Base-by-base conservation (phyloP, 2,888 invertebrate genomes). In the Homarus gammarus region DNA sequence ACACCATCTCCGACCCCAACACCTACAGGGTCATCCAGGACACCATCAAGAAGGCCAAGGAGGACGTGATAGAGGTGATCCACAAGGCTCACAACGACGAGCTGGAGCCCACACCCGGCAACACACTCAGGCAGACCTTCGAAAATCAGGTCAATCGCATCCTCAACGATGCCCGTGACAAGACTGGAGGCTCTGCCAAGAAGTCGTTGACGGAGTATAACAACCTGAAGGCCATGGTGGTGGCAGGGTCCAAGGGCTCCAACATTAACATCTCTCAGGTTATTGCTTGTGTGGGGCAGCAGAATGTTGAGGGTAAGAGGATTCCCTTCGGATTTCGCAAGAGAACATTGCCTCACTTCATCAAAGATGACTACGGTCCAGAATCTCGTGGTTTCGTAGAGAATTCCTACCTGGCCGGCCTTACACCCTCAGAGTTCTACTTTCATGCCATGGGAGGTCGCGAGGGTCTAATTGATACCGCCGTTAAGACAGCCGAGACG, bases 391-490 rank as follows among this genome's bases (percentile, higher is more conserved):
- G 99, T 86, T 99, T 99, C 94, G 99, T 99, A 91, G 99, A 99
- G 95, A 99, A 99, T 94, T 99, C 99, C 0, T 99, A 99, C 94
- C 97, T 99, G 93, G 99, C 99, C 94, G 99, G 99, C 90, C 94
- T 99, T 93, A 99, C 99, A 0, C 99, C 99, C 0, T 98, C 99
- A 0, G 99, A 99, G 94, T 99, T 99, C 94, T 99, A 98, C 95
- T 99, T 99, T 94, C 99, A 99, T 95, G 99, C 99, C 93, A 99
- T 99, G 99, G 99, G 99, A 94, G 99, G 99, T 94, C 96, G 99
- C 94, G 99, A 99, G 95, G 99, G 99, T 97, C 96, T 99, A 93
- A 99, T 99, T 94, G 99, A 99, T 98, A 99, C 99, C 90, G 99
- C 99, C 94, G 99, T 99, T 92, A 99, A 99, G 94, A 99, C 99